A percentile compares a stretch with the other conserved stretches of the same genome.
phyloP scores from a whole-genome alignment of 2,797 vertebrate genomes.

The Poeciliopsis infans region DNA sequence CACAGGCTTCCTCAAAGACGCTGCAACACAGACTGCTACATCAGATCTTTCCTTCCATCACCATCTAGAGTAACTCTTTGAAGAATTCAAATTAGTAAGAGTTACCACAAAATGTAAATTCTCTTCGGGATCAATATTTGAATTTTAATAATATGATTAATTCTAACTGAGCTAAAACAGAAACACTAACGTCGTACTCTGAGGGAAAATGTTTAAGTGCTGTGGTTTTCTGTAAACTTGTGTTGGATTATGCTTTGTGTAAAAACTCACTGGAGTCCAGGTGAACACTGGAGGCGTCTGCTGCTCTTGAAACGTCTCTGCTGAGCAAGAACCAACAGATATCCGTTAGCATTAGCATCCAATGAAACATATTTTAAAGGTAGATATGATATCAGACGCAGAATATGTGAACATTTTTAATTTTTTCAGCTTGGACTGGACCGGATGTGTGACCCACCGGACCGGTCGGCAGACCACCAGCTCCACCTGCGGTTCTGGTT shows the following conservation, averaged over 20 bases:
- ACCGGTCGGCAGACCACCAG: slow-evolving; percentile 94
- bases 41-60: too few species aligned
- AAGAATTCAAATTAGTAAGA: too few species aligned
- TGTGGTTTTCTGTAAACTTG: neutral
- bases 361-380: neutral
- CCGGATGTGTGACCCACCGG: slow-evolving; percentile 81
- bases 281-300: slow-evolving; percentile 87
- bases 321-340: slow-evolving; percentile 61
- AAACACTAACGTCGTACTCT: neutral
- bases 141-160: neutral
- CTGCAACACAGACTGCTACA: too few species aligned
- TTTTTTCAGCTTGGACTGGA: neutral
- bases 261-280: slow-evolving; percentile 92
- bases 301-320: slow-evolving; percentile 91
- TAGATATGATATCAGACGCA: neutral
- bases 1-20: too few species aligned
- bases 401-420: neutral
- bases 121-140: too few species aligned
- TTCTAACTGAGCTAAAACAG: neutral
- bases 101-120: too few species aligned
- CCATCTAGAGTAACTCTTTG: too few species aligned
- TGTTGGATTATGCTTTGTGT: neutral
- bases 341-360: neutral
- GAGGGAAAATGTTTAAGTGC: neutral
- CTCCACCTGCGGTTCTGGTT: slow-evolving; percentile 94